A percentile compares a stretch with the other conserved stretches of the same genome.
Evolutionary conservation across 1,140 invertebrate species (phyloP).

Genomic region (Schlechtendalia chinensis): DNA sequence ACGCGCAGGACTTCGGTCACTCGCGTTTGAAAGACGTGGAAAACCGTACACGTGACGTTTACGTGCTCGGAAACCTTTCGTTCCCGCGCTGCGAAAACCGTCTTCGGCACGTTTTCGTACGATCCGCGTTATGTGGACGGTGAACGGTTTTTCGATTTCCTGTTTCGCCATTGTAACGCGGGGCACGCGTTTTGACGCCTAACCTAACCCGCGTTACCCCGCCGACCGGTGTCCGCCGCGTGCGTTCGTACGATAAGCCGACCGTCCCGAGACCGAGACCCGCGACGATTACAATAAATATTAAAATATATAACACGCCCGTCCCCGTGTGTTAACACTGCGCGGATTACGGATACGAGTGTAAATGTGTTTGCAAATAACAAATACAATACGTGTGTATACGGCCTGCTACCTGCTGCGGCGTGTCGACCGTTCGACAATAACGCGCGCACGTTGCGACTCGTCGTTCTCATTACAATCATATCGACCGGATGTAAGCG

Average conservation of each 20-base stretch:
- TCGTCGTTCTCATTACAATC: no score
- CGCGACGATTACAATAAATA: neutral
- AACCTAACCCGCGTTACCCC: no score
- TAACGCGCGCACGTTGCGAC: no score
- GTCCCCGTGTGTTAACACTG: neutral
- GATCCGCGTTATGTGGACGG: neutral
- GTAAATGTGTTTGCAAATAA: no score
- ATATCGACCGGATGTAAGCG: no score
- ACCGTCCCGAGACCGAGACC: neutral
- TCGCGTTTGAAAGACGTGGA: neutral
- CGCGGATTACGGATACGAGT: neutral
- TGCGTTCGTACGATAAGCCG: no score
- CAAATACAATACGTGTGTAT: no score
- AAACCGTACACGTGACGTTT: no score
- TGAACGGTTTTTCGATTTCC: constrained; percentile 31
- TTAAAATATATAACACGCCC: neutral
- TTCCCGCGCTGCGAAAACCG: neutral
- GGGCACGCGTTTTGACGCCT: neutral
- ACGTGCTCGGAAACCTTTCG: no score
- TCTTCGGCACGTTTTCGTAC: constrained; percentile 5
- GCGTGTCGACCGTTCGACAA: no score
- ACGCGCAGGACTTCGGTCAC: neutral
- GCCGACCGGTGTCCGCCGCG: no score
- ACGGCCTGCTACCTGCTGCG: no score
- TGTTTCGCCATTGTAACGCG: constrained; percentile 11